These are phyloP conservation scores for Drosophila bocqueti DNA, from an alignment of 1,140 invertebrate genomes.

Conservation along the genomic window DNA sequence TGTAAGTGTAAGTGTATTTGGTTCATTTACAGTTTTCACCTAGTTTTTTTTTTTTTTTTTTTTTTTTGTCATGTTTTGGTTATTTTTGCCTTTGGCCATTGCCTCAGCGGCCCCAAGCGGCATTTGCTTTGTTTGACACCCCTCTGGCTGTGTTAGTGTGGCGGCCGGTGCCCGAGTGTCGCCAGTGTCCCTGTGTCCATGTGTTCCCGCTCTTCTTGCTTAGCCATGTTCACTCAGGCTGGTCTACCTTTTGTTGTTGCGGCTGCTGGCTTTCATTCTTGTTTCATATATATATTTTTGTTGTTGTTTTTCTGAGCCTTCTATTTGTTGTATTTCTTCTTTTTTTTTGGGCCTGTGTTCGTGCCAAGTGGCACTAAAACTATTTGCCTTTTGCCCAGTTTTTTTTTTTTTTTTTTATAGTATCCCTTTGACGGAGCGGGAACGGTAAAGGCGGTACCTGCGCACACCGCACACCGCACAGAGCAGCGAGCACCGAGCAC, in stretches of 20 bases:
- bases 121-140: slow-evolving; percentile 50
- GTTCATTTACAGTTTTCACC: slow-evolving; percentile 77
- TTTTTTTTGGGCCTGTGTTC: slow-evolving; percentile 58
- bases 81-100: slow-evolving; percentile 31
- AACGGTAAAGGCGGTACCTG: slow-evolving; percentile 31
- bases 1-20: slow-evolving; percentile 4
- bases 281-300: no score
- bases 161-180: slow-evolving; percentile 54
- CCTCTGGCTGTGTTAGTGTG: slow-evolving; percentile 5
- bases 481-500: neutral
- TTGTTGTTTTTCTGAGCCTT: neutral
- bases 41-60: slow-evolving; percentile 40
- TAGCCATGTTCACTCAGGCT: slow-evolving; percentile 64
- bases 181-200: slow-evolving; percentile 25
- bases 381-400: slow-evolving; percentile 75
- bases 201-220: slow-evolving; percentile 25
- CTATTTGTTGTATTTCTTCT: neutral
- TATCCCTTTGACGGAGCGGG: slow-evolving; percentile 21
- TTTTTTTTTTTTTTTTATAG: neutral
- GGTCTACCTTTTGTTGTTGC: slow-evolving; percentile 41
- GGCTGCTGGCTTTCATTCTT: slow-evolving; percentile 10
- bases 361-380: slow-evolving; percentile 83
- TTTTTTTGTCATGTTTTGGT: slow-evolving; percentile 41
- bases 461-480: slow-evolving; percentile 46
- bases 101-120: slow-evolving; percentile 50